Evolutionary conservation across 2,113 vertebrate genomes (phyloP), one percentile per base, ranked within the genome.

Genomic region (Epinephelus cyanopodus): DNA sequence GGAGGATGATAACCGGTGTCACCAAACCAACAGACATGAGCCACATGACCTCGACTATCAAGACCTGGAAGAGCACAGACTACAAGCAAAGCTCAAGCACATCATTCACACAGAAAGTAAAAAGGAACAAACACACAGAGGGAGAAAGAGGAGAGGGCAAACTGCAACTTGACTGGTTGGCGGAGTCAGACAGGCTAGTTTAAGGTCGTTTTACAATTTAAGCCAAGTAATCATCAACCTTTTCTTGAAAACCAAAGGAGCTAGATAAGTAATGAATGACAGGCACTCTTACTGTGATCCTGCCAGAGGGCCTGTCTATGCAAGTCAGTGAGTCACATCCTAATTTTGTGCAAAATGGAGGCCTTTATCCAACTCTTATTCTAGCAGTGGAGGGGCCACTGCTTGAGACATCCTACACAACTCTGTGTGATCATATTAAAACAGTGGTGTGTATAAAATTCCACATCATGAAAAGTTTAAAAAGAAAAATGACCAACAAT

Each of bases 241-340:
- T 23, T 45, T 37, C 3, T 10, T 39, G 50, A 17, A 5, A 33
- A 23, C 54, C 25, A 62, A 56, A 64, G 66, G 29, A 50, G 6
- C 29, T 71, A 18, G 5, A 29, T 4, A 53, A 45, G 3, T 58
- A 64, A 77, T 77, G 50, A 70, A 56, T 77, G 60, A 52, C 57
- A 63, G 65, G 25, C 48, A 13, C 9, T 19, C 17, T 29, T 61
- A 14, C 6, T 82, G 18, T 54, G 10, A 54, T 62, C 37, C 29
- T 29, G 1, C n/a, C 42, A 52, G n/a, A 21, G 45, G 4, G 37
- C 47, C 5, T 37, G 5, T 37, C 61, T 9, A 13, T 56, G 9
- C 4, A 19, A 42, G 53, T n/a, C 19, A n/a, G 52, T 2, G 19
- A 39, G 52, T 23, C 67, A 56, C 21, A n/a, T n/a, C 2, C 18